Evolutionary conservation across 2,113 vertebrate genomes (phyloP), one percentile per base, ranked within the genome.

Genomic region (Gallinago undulata): DNA sequence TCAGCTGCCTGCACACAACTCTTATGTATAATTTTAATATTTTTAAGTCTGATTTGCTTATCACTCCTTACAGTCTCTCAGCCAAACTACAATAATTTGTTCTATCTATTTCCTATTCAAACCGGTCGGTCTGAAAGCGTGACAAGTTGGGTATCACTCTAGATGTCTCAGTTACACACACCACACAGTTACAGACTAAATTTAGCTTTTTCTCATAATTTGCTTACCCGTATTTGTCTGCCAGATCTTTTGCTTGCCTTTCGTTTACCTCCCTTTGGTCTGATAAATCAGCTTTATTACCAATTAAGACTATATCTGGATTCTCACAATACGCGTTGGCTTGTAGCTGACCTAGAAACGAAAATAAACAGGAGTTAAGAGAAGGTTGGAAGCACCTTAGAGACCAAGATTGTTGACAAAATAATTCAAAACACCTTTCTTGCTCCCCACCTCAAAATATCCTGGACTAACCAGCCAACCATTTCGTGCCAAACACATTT

Each of bases 291-390:
- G 98, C 99, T 94, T 99, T 99, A 97, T 99, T 99, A 59, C 99
- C 99, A 31, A 99, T 98, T 97, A 99, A 97, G 92, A 99, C 99
- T 21, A 99, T 99, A 74, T 99, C 99, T 56, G 99, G 99, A 94
- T 98, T 99, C 98, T 99, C 99, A 96, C 99, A 99, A 95, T 99
- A 99, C 3, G 99, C 99, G 33, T 99, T 99, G 67, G 99, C 99
- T 98, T 99, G 99, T 27, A 99, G 98, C 94, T 99, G 99, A 92
- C 99, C 98, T 98, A 93, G 92, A 91, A 95, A 81, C 60, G 66
- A 86, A 95, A 95, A 60, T 7, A 86, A 94, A 90, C 5, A 48
- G 53, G 21, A 39, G 16, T 60, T 72, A 33, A 60, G n/a, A 69
- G 43, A 47, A 35, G 2, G 35, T 1, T 78, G 53, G 70, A 56